Evolutionary conservation across 2,797 vertebrate species (phyloP).

Genomic region (Peromyscus aztecus): DNA sequence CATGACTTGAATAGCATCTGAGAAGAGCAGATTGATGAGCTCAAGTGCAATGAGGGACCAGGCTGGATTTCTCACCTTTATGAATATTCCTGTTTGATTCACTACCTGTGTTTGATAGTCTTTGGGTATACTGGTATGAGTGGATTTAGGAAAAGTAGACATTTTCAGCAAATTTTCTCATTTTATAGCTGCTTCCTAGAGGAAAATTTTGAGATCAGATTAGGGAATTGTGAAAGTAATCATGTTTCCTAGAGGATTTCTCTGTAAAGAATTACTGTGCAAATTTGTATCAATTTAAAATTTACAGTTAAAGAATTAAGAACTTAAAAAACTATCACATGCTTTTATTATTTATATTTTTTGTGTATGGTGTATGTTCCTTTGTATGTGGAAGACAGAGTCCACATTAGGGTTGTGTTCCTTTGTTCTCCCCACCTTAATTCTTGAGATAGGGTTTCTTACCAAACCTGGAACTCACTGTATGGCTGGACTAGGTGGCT

Average conservation of each 20-base stretch:
- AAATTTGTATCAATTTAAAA: conserved; percentile 45
- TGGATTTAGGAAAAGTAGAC: neutral
- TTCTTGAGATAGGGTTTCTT: neutral
- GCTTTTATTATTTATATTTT: neutral
- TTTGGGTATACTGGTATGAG: neutral
- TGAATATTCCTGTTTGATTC: conserved; percentile 41
- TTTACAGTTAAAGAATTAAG: conserved; percentile 1
- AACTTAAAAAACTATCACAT: neutral
- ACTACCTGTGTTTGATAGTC: conserved; percentile 17
- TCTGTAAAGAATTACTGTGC: conserved; percentile 4
- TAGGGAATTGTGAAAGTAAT: neutral
- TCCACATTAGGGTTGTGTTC: neutral
- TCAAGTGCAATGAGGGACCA: neutral
- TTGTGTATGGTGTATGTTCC: neutral
- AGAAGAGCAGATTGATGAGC: neutral
- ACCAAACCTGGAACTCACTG: neutral
- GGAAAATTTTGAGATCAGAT: neutral
- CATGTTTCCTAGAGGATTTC: neutral
- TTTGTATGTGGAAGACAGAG: neutral
- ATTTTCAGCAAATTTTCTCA: conserved; percentile 18
- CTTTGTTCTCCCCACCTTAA: neutral
- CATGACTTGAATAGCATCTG: conserved; percentile 55
- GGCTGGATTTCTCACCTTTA: conserved; percentile 29
- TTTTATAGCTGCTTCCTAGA: conserved; percentile 25
- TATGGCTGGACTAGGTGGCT: neutral